Conservation (phyloP, 2,888 invertebrate species). For the Cephus sareptanus region DNA sequence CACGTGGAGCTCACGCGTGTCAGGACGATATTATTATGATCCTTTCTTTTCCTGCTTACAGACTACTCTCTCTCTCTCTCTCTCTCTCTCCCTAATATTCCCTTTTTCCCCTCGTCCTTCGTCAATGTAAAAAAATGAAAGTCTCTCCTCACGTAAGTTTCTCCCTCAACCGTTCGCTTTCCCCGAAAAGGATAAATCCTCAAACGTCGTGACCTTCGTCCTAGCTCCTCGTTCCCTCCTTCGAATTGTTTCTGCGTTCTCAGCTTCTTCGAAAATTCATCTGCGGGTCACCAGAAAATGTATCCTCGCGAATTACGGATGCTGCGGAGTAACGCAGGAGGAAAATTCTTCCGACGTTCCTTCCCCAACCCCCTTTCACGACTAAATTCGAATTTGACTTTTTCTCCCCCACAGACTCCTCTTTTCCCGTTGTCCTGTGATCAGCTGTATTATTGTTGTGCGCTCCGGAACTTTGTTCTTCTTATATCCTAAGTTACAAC, state of each 20-base stretch:
- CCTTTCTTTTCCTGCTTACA: conserved; percentile 5
- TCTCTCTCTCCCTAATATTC: background rate
- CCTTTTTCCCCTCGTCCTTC: conserved; percentile 12
- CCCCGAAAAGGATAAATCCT: background rate
- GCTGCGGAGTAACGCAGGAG: background rate
- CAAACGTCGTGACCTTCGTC: background rate
- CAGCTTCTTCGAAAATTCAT: background rate
- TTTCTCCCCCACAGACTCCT: background rate
- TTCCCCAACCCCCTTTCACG: background rate
- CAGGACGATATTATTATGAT: conserved; percentile 23
- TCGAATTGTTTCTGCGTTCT: conserved; percentile 24
- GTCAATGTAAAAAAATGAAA: conserved; percentile 45
- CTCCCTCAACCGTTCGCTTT: conserved; percentile 3
- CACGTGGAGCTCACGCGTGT: conserved; percentile 41
- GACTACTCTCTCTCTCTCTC: background rate
- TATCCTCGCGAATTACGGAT: background rate
- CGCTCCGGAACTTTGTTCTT: conserved; percentile 52
- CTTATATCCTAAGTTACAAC: conserved; percentile 63
- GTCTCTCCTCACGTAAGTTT: conserved; percentile 20
- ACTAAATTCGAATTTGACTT: background rate
- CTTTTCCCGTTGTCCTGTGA: background rate
- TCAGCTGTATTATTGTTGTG: conserved; percentile 34
- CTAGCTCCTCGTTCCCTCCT: conserved; percentile 13
- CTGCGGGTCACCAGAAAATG: background rate
- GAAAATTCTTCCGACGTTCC: background rate